phyloP scores from a whole-genome alignment of 2,113 vertebrate genomes.

The Chlorodrepanis virens region DNA sequence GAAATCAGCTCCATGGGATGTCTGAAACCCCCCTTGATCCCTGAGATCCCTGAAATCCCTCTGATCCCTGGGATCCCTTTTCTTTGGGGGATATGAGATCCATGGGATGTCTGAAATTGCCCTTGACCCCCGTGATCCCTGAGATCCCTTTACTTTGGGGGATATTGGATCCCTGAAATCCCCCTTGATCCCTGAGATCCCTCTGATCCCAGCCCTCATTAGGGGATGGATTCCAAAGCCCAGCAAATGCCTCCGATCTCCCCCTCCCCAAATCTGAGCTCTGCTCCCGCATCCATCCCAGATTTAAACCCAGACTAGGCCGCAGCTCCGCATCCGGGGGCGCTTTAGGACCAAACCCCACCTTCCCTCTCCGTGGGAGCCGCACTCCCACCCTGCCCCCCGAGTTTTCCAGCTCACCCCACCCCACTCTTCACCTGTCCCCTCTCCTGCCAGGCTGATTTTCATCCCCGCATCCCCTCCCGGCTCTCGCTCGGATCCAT shows the following conservation, averaged over 20 bases:
- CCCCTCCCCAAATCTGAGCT: neutral
- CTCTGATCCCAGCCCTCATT: neutral
- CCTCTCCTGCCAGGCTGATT: neutral
- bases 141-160: too few species aligned
- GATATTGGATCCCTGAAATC: neutral
- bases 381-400: neutral
- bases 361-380: fast-evolving
- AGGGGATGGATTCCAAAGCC: constrained; percentile 10
- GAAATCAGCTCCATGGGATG: too few species aligned
- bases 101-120: neutral
- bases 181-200: neutral
- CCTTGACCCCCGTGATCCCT: neutral
- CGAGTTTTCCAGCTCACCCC: neutral
- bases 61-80: neutral
- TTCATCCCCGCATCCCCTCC: neutral
- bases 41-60: too few species aligned
- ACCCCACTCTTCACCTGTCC: neutral
- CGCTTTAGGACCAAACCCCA: neutral
- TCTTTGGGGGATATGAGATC: fast-evolving
- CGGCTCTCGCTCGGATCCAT: fast-evolving
- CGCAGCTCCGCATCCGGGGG: neutral
- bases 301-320: neutral
- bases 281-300: neutral
- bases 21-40: too few species aligned
- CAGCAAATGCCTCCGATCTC: neutral